Conservation (phyloP, 2,888 invertebrate genomes). For the Brenthis hecate region DNA sequence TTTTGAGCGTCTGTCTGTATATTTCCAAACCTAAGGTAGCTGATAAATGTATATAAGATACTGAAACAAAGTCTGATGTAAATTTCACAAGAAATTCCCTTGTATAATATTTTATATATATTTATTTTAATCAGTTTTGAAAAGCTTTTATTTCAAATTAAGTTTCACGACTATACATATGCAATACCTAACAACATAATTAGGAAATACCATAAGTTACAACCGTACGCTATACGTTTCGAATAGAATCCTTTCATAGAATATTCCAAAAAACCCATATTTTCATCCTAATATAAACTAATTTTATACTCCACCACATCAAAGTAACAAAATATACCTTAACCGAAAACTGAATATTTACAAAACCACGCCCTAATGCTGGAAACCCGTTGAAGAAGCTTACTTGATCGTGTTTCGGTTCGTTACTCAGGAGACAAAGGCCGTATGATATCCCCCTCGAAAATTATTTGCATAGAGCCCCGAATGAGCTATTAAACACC, state of each 20-base stretch:
- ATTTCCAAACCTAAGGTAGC: too few relatives aligned
- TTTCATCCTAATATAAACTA: slow-evolving; percentile 13
- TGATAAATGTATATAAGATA: too few relatives aligned
- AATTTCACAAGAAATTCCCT: too few relatives aligned
- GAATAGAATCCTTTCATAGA: background rate
- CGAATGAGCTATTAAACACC: slow-evolving; percentile 83
- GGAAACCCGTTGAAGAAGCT: slow-evolving; percentile 71
- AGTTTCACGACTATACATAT: too few relatives aligned
- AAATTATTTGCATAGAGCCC: slow-evolving; percentile 81
- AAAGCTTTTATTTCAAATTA: too few relatives aligned
- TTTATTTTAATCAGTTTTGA: too few relatives aligned
- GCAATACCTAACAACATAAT: too few relatives aligned
- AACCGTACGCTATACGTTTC: too few relatives aligned
- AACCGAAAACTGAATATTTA: slow-evolving; percentile 31
- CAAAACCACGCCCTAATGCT: slow-evolving; percentile 54
- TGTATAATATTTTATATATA: too few relatives aligned
- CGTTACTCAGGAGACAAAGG: slow-evolving; percentile 80
- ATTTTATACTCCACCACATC: slow-evolving; percentile 23
- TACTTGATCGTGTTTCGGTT: slow-evolving; percentile 76
- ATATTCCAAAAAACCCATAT: slow-evolving; percentile 3
- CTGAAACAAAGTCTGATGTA: too few relatives aligned
- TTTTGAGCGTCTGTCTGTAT: too few relatives aligned
- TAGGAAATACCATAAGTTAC: too few relatives aligned
- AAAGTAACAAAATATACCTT: slow-evolving; percentile 15
- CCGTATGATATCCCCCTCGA: slow-evolving; percentile 72